Evolutionary conservation across 2,113 vertebrate genomes (phyloP).

Genomic region (Catharus minimus): DNA sequence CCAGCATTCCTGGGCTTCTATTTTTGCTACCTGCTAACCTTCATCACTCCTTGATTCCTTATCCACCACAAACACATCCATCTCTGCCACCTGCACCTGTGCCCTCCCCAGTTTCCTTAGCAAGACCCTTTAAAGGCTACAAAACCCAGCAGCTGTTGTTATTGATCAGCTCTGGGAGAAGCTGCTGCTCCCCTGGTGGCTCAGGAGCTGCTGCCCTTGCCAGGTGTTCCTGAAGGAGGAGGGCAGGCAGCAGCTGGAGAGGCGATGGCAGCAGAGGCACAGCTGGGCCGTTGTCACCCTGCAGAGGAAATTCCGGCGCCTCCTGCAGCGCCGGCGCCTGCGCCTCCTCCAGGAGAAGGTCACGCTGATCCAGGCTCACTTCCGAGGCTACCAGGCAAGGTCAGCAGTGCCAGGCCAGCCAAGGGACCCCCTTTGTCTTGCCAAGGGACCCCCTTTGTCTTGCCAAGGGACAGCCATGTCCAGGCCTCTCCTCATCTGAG

Average conservation of each 20-base stretch:
- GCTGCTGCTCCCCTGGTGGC: not conserved
- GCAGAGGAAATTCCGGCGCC: conserved; percentile 82
- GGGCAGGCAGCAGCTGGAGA: conserved; percentile 80
- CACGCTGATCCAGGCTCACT: conserved; percentile 85
- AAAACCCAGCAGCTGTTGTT: not conserved
- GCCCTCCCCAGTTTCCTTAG: not conserved
- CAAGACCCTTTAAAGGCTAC: not conserved
- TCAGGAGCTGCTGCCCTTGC: not conserved
- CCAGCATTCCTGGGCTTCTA: not conserved
- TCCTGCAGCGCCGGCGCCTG: conserved; percentile 79
- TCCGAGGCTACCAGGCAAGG: conserved; percentile 87
- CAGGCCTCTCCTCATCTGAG: not conserved
- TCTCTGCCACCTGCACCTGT: not conserved
- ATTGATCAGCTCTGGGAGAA: not conserved
- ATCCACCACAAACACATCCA: not conserved
- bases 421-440: not conserved
- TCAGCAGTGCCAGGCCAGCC: conserved; percentile 24
- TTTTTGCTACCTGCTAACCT: not conserved
- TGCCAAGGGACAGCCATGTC: not conserved
- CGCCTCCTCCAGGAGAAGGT: conserved; percentile 83
- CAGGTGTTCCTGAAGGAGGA: conserved; percentile 88
- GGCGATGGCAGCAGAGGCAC: conserved; percentile 78
- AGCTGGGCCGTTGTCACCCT: conserved; percentile 85
- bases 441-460: not conserved
- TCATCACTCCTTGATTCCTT: too few species aligned